Base-by-base conservation (phyloP, 2,888 invertebrate species). In the Andrena trimmerana region DNA sequence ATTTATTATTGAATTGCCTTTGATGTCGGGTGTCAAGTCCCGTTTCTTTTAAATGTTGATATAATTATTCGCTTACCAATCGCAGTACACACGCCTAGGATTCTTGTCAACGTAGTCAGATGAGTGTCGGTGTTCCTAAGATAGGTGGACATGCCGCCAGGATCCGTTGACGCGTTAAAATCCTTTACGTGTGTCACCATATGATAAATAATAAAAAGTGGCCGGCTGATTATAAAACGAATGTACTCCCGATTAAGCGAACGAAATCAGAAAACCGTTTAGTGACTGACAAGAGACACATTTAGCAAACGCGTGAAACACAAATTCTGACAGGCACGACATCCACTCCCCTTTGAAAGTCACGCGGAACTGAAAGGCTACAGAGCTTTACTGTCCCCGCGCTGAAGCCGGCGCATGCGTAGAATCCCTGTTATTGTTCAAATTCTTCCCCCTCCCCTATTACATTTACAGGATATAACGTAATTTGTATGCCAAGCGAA, bases 71-170 rank as follows among this genome's bases (percentile, higher is more conserved):
- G 84, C 89, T 90, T 74, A 91, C 91, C 89, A 77, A 91, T 89
- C 33, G 91, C 91, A 20, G 91, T 91, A 68, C 89, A 90, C 42
- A 92, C 87, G 69, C 91, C 91, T 78, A 91, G 72, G 70, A 91
- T 87, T 67, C 91, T 91, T 48, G 90, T 91, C 66, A 90, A 84
- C 24, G 89, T 78, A 20, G 88, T 85, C 54, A 92, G 78, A 77
- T 88, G 88, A 29, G 68, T 83, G 52, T 89, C 90, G 65, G 83
- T 83, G 42, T 88, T 80, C 62, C 90, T 88, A 48, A 85, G 84
- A 81, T 89, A 90, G 42, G 74, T 85, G 54, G 88, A 79, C 87
- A 91, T 91, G 76, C 83, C 86, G 72, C 48, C 83, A 54, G 83
- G 70, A 73, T 87, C 81, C 29, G 86, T 80, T 68, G 76, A 78